phyloP scores from a whole-genome alignment of 1,140 invertebrate species.

The Bilobella aurantiaca region DNA sequence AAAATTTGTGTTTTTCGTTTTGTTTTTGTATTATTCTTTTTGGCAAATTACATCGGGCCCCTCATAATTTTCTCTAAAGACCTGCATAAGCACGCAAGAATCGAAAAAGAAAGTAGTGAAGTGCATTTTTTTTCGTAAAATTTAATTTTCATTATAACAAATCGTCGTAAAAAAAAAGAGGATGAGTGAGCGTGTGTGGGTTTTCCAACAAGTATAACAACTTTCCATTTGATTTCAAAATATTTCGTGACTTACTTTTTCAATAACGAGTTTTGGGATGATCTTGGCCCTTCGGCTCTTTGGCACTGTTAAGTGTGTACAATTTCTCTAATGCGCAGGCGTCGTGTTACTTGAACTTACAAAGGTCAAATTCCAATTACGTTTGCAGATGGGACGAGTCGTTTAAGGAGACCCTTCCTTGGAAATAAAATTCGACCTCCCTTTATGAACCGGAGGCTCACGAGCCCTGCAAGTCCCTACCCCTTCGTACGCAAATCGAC shows the following conservation, averaged over 20 bases:
- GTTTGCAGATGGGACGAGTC: neutral
- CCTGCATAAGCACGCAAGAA: too few species aligned
- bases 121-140: neutral
- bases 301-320: too few species aligned
- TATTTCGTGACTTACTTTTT: neutral
- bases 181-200: too few species aligned
- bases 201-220: neutral
- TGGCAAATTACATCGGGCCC: neutral
- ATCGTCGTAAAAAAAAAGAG: neutral
- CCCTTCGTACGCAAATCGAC: neutral
- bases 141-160: neutral
- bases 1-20: neutral
- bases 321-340: too few species aligned
- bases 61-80: too few species aligned
- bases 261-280: neutral
- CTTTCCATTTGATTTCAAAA: neutral
- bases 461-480: too few species aligned
- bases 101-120: too few species aligned
- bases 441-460: conserved; percentile 8
- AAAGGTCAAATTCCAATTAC: neutral
- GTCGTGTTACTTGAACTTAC: neutral
- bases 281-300: too few species aligned
- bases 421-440: neutral
- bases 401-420: neutral
- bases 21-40: neutral